Conservation (phyloP, 2,113 vertebrate genomes). For the Otis tarda region DNA sequence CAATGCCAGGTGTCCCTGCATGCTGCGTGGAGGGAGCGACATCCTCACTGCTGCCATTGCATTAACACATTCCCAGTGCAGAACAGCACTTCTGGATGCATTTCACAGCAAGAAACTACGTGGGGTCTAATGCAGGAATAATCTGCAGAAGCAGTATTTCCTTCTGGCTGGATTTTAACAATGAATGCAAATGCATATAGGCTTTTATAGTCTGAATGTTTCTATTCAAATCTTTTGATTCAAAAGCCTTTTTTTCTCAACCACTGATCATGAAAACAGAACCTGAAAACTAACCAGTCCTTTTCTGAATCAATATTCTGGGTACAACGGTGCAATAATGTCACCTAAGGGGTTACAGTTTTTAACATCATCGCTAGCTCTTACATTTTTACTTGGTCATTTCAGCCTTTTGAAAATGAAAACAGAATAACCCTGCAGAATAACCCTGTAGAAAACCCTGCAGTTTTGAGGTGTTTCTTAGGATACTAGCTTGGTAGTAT, state of each 20-base stretch:
- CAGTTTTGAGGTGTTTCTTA: not conserved
- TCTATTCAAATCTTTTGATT: not conserved
- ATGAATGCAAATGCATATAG: not conserved
- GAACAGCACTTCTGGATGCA: not conserved
- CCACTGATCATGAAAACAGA: not conserved
- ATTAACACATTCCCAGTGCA: not conserved
- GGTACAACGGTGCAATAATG: not conserved
- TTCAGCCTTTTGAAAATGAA: not conserved
- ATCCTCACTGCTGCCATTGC: not conserved
- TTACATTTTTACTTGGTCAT: not conserved
- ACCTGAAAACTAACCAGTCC: not conserved
- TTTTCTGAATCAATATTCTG: not conserved
- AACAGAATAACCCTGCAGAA: too few species aligned
- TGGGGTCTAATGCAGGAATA: not conserved
- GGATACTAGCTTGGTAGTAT: not conserved
- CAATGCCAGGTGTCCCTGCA: not conserved
- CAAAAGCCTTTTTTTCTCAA: slow-evolving; percentile 13
- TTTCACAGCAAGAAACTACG: not conserved
- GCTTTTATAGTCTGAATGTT: not conserved
- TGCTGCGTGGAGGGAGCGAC: fast-evolving
- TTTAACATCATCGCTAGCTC: not conserved
- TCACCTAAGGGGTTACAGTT: not conserved
- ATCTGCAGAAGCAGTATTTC: slow-evolving; percentile 25
- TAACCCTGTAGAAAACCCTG: not conserved
- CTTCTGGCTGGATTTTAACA: slow-evolving; percentile 11